Base-by-base conservation (phyloP, 2,888 invertebrate genomes). In the Meta bourneti region DNA sequence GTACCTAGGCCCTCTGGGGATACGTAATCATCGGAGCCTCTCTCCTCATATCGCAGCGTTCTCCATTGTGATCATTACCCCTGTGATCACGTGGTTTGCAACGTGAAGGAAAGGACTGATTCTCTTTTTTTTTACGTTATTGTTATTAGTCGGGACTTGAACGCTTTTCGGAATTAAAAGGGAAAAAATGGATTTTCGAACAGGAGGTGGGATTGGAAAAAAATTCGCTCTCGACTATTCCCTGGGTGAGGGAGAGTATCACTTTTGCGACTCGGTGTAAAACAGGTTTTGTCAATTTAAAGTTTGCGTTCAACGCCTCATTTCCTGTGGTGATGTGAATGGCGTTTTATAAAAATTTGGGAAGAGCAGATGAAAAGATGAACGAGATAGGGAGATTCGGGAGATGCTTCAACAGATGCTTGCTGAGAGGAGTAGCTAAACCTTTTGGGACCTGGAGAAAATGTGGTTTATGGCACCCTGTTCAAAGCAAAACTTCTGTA, bases 61-160 rank as follows among this genome's bases (percentile, higher is more conserved):
- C 61, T 13, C 20, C 16, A 78, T 78, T 86, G 70, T 78, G 85
- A 86, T 86, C 78, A 86, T 86, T 85, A 85, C 69, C 75, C 20
- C 49, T 49, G 48, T 34, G 85, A 75, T 84, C 84, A 75, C 75
- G 75, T 75, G 84, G 61, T 86, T 19, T 78, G 49, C 16, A 13
- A 74, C 34, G 48, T 75, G 61, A 9, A 61, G 61, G 61, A 61
- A 9, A 16, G 11, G 61, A 61, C 16, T 6, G 34, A 5, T 61
- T 61, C 61, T 61, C 61, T 5, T 61, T 61, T 61, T 61, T 61
- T 61, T 61, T 6, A 9, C 61, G 11, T 61, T 16, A 8, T 61
- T 61, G 61, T 9, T 61, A 61, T 61, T 61, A 61, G 16, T 61
- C 11, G 61, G 16, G 11, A 16, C 61, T 13, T 6, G 34, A 34